These are phyloP conservation scores for Synchiropus splendidus DNA, from an alignment of 2,113 vertebrate species.

Conservation along the genomic window DNA sequence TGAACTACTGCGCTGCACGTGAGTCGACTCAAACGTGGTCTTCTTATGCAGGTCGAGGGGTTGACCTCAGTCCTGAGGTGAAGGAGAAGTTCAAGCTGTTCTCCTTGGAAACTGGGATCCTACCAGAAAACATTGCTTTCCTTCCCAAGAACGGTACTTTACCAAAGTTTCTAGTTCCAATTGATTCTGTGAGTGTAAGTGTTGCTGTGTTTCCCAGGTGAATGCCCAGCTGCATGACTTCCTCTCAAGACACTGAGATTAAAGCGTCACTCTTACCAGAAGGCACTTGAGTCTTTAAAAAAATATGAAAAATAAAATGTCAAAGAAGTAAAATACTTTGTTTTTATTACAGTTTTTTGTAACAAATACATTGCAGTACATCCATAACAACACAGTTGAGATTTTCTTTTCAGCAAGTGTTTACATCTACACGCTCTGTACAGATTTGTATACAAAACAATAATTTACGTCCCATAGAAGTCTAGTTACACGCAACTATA, in stretches of 20 bases:
- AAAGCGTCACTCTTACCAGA: neutral
- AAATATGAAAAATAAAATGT: constrained; percentile 39
- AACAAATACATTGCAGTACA: constrained; percentile 91
- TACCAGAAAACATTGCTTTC: constrained; percentile 61
- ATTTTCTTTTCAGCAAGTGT: constrained; percentile 80
- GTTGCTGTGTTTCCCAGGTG: constrained; percentile 20
- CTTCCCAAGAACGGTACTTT: constrained; percentile 64
- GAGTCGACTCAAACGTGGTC: neutral
- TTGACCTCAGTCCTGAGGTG: constrained; percentile 46
- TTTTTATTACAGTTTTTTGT: constrained; percentile 74
- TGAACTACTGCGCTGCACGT: too few species aligned
- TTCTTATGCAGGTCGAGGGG: constrained; percentile 42
- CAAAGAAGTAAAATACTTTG: constrained; percentile 84
- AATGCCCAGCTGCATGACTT: constrained; percentile 43
- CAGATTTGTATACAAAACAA: constrained; percentile 96
- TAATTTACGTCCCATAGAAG: constrained; percentile 93
- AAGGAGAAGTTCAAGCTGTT: constrained; percentile 67
- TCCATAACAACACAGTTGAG: constrained; percentile 91
- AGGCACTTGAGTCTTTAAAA: neutral
- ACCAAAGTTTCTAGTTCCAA: too few species aligned
- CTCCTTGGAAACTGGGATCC: constrained; percentile 61
- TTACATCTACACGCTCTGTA: constrained; percentile 90
- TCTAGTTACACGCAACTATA: constrained; percentile 87
- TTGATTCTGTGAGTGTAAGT: neutral
- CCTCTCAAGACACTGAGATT: neutral